Base-by-base conservation (phyloP, 2,797 vertebrate species). In the Florisuga fusca region DNA sequence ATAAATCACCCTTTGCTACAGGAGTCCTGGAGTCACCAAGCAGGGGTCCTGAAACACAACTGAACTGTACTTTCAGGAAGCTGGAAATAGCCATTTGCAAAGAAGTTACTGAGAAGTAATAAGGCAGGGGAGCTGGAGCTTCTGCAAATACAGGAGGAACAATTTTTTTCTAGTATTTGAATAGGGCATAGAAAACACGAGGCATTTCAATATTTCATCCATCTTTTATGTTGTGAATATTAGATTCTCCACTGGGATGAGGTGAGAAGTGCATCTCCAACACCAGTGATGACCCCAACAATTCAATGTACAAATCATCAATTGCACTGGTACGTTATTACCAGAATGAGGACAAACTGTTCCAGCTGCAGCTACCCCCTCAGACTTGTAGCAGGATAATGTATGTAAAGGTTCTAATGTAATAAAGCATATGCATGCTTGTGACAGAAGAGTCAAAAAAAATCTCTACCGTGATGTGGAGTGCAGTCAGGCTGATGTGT, bases 301-400 rank as follows among this genome's bases (percentile, higher is more conserved):
- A 67, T 36, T 72, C 38, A 71, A 9, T 4, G 3, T 21, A 69
- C 9, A 38, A n/a, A 63, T 34, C 8, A 41, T 9, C 29, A 45
- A 1, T 22, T 68, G 19, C 2, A 10, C 38, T 20, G 9, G 3
- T 13, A n/a, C 34, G n/a, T 9, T 1, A 14, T 36, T 63, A 53
- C 14, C 38, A 72, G 36, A 7, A 64, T 0, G 5, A 74, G 31
- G 43, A 69, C 3, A 0, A 76, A 74, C 29, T 86, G 15, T 29
- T 67, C 51, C 71, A 61, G 27, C 33, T 82, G n/a, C 20, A 84
- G 33, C 54, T 19, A 74, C 16, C 13, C 23, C 57, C 51, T 55
- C 25, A n/a, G 36, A 55, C 25, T 53, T 20, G 15, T 27, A 86
- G 54, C 19, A 87, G 54, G 66, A 13, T 25, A n/a, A 41, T 14